Base-by-base conservation (phyloP, 2,888 invertebrate genomes). In the Dynastes hyllus region DNA sequence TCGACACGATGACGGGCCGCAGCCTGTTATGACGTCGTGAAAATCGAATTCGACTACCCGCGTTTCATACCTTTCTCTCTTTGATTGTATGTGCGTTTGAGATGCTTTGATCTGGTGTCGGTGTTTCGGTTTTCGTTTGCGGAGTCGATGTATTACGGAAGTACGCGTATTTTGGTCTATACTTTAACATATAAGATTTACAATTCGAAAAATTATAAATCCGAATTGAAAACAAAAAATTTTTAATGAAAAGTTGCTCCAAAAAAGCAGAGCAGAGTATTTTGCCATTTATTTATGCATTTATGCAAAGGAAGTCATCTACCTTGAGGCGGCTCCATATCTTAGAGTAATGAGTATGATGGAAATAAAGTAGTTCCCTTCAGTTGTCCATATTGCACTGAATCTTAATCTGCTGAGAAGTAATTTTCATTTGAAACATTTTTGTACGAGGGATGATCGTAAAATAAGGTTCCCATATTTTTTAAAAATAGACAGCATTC, bases 1-100 rank as follows among this genome's bases (percentile, higher is more conserved):
- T 27, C 51, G 51, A 13, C 69, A 27, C 29, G 22, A 51, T 50
- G 67, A 73, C 32, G 73, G 22, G 37, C 27, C 40, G 58, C 58
- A 32, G 50, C 45, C 69, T 51, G 69, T 27, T 69, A 51, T 61
- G 61, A 61, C 73, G 73, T 75, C 22, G 50, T 27, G 69, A 40
- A 75, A 45, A 75, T 75, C 61, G 73, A 61, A 61, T 27, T 61
- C 61, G 40, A 75, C 61, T 50, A 40, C 22, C 61, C 51, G 13
- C 29, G 63, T 75, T 40, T 61, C 13, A 22, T 45, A 45, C 45
- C 61, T 75, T 75, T 75, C 63, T 61, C 27, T 45, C 61, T 32
- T 55, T 61, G 45, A 55, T 27, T 58, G 53, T 3, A 16, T n/a
- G 32, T 22, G 13, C 51, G 51, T 51, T 27, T 13, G 69, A 27